Base-by-base conservation (phyloP, 1,140 invertebrate genomes). In the Drosophila kanapiae region DNA sequence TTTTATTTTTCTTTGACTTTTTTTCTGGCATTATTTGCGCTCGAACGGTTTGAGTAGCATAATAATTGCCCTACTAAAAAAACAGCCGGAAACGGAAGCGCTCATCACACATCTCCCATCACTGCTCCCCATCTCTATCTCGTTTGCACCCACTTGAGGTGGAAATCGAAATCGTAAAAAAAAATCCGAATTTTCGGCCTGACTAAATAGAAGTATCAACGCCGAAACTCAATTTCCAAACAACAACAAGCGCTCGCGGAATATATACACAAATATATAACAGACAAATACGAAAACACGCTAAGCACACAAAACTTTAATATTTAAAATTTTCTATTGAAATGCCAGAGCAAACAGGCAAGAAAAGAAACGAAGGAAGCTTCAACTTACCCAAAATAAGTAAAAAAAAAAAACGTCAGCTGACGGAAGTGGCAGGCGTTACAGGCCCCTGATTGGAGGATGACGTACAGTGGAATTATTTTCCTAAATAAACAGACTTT, bases 181-280 rank as follows among this genome's bases (percentile, higher is more conserved):
- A 53, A 53, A 68, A n/a, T 7, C 3, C 51, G 51, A 54, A 62
- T 75, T 62, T 75, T 75, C 47, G 33, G 58, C 58, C 70, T 75
- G 60, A 64, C 84, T 80, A 81, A 86, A 86, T 85, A 78, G 80
- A 86, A 80, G 84, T 80, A 88, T 83, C 68, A 87, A 70, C 84
- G 70, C 60, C 63, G 51, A 80, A 88, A 87, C 84, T 87, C 77
- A 88, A 87, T 87, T 87, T 88, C 53, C 75, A 88, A 88, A 88
- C 62, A 84, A 74, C 67, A 83, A 74, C 72, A 82, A 71, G 37
- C 57, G 27, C 42, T 45, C 63, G 48, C 40, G 43, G 47, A 37
- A 48, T 59, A 54, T 65, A 77, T 33, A 64, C 43, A 74, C 64
- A 56, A 38, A 56, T 56, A 65, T 51, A 59, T 54, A 51, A 81